Conservation (phyloP, 2,113 vertebrate species). For the Chrysochloris asiatica region DNA sequence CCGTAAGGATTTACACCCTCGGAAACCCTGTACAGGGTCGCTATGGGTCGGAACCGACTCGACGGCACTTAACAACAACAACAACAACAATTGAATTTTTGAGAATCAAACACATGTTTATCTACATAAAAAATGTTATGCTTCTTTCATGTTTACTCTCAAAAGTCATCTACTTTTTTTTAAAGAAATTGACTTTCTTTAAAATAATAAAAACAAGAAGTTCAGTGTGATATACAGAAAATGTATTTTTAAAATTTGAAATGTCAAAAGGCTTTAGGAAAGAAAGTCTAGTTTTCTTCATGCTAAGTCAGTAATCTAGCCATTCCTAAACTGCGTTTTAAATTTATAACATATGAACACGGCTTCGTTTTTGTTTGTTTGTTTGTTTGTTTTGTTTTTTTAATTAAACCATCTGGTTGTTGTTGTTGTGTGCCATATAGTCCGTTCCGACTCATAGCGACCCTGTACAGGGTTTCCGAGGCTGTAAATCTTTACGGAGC, state of each 20-base stretch:
- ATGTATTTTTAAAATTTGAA: constrained; percentile 6
- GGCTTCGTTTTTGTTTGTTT: too few relatives aligned
- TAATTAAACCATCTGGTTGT: too few relatives aligned
- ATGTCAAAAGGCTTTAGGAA: not conserved
- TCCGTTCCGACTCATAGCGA: too few relatives aligned
- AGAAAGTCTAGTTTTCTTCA: not conserved
- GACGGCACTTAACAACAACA: too few relatives aligned
- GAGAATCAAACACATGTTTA: not conserved
- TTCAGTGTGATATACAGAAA: not conserved
- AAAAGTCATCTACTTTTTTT: not conserved
- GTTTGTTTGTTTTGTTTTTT: too few relatives aligned
- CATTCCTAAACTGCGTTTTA: not conserved
- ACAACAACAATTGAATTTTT: not conserved
- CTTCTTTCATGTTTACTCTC: not conserved
- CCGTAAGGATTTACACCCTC: too few relatives aligned
- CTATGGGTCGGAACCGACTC: too few relatives aligned
- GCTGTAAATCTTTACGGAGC: too few relatives aligned
- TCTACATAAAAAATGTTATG: not conserved
- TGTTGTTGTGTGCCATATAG: too few relatives aligned
- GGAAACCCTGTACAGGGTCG: too few relatives aligned
- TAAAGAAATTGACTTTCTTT: not conserved
- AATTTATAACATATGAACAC: not conserved
- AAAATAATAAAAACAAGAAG: not conserved
- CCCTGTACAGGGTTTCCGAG: too few relatives aligned
- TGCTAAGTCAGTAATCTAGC: not conserved